Percentiles rank a stretch among this genome's conserved stretches.
phyloP scores from a whole-genome alignment of 1,140 invertebrate genomes.

The Cardiocondyla obscurior region DNA sequence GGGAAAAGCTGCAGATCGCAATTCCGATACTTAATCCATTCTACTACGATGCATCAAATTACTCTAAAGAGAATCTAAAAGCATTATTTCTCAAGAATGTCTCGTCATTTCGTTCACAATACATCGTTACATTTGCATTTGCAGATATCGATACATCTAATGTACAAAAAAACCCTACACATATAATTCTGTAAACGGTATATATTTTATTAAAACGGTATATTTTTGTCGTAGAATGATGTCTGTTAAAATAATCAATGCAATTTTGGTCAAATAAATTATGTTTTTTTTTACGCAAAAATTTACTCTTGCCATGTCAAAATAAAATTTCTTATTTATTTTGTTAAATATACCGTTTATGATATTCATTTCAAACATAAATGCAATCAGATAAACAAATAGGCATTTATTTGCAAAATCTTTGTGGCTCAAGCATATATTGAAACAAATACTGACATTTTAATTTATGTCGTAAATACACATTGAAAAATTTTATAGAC shows the following conservation, averaged over 20 bases:
- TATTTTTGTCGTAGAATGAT: background rate
- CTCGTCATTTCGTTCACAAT: background rate
- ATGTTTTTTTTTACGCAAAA: background rate
- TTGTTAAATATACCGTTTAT: background rate
- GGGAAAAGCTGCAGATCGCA: conserved; percentile 38
- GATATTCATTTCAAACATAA: background rate
- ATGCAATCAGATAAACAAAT: background rate
- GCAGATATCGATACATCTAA: background rate
- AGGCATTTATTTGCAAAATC: background rate
- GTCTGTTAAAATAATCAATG: background rate
- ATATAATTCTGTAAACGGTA: background rate
- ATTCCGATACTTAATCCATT: conserved; percentile 58
- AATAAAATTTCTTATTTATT: background rate
- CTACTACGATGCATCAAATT: conserved; percentile 45
- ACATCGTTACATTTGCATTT: background rate
- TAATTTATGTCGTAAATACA: conserved; percentile 13
- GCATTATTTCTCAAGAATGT: conserved; percentile 25
- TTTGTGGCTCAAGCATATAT: background rate
- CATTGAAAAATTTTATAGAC: conserved; percentile 14
- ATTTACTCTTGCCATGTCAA: background rate
- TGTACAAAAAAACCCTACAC: background rate
- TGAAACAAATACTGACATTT: background rate
- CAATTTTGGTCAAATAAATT: background rate
- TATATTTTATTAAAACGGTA: no score
- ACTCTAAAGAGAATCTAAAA: conserved; percentile 33